A percentile compares a stretch with the other conserved stretches of the same genome.
Conservation (phyloP, 1,140 invertebrate genomes). For the Hylaeus anthracinus region DNA sequence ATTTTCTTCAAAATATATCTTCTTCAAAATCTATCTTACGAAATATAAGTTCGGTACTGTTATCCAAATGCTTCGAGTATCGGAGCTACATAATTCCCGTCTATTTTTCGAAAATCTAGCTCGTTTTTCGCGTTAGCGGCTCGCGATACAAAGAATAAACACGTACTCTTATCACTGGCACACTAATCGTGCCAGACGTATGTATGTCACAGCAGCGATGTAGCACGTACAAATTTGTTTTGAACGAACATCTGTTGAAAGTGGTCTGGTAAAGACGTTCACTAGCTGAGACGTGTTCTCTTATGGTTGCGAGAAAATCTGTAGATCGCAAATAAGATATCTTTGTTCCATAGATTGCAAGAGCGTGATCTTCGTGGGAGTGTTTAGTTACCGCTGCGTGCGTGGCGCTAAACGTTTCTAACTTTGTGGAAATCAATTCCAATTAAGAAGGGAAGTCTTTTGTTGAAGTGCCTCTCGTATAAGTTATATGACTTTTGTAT, state of each 20-base stretch:
- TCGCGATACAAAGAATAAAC: conserved; percentile 20
- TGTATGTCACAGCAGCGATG: conserved; percentile 26
- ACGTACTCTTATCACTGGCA: conserved; percentile 48
- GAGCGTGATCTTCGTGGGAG: neutral
- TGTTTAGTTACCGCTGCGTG: too few relatives aligned
- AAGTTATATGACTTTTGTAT: too few relatives aligned
- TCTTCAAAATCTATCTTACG: too few relatives aligned
- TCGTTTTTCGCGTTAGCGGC: conserved; percentile 1
- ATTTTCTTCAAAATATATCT: too few relatives aligned
- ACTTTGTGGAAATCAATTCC: too few relatives aligned
- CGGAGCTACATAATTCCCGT: too few relatives aligned
- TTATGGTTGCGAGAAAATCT: neutral
- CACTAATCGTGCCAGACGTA: conserved; percentile 45
- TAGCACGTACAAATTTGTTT: conserved; percentile 47
- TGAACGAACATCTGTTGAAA: conserved; percentile 21
- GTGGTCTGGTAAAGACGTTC: neutral
- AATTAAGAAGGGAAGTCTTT: too few relatives aligned
- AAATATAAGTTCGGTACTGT: too few relatives aligned
- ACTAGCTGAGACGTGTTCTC: neutral
- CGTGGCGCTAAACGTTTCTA: too few relatives aligned
- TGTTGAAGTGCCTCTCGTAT: too few relatives aligned
- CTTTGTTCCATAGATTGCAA: neutral
- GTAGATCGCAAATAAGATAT: neutral
- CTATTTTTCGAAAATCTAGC: conserved; percentile 10
- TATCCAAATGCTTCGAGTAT: too few relatives aligned